Evolutionary conservation across 2,797 vertebrate species (phyloP), one percentile per base, ranked within the genome.

Genomic region (Liparis tanakae): DNA sequence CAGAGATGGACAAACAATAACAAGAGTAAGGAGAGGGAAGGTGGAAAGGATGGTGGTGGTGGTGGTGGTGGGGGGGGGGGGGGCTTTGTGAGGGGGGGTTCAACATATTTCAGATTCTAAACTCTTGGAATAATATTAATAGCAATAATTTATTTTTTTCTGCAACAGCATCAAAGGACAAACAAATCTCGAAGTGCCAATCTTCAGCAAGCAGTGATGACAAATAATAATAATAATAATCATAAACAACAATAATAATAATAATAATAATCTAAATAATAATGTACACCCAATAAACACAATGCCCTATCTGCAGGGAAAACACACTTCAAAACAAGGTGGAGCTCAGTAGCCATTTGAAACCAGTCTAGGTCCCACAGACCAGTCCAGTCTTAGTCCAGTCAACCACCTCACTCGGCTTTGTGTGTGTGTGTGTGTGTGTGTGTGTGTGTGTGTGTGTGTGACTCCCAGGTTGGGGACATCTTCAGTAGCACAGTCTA

Each of bases 181-280:
- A 91, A 93, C 88, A 92, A 88, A 90, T 90, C 84, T 93, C 79
- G 71, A 93, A 91, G 89, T 93, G 93, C 91, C 89, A 93, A 92
- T 90, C 87, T 94, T 93, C 83, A 92, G 94, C 93, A 95, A 94
- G 93, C 93, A 94, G 86, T 92, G 89, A 92, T 92, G 92, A 95
- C 92, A 94, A 94, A 93, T 93, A 90, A 93, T 91, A 88, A 88
- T 92, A 77, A 92, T 88, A 60, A 90, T 80, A 79, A 30, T 30
- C 25, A 30, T 30, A 30, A 30, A 30, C 25, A 90, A 84, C 80
- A 89, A 81, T n/a, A 83, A 87, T 87, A 90, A 81, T n/a, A 83
- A 87, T 87, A 90, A 87, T 87, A 87, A 87, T 91, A 90, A 87
- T 91, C 65, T 89, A 82, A 94, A 92, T 85, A 88, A 89, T 88